Evolutionary conservation across 37 sponge, comb jelly and placozoan genomes (phyloP).

Genomic region (Hexactinellida sp.): DNA sequence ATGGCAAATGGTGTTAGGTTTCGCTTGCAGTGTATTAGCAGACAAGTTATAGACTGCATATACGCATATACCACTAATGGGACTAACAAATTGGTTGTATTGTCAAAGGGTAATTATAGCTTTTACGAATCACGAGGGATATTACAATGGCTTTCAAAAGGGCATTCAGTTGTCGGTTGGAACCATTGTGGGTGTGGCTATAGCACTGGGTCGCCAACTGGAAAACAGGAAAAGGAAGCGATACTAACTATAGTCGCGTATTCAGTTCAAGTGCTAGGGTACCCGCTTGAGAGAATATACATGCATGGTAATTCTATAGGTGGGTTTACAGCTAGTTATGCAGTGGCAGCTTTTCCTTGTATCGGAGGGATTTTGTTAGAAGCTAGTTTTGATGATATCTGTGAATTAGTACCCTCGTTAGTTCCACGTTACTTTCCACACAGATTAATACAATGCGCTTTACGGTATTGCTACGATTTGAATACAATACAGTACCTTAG

Average conservation of each 20-base stretch:
- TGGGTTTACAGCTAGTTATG: background rate
- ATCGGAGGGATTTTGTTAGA: background rate
- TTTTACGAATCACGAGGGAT: background rate
- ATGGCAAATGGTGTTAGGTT: background rate
- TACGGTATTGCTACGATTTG: background rate
- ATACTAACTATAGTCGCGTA: background rate
- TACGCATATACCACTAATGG: background rate
- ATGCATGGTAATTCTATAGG: constrained; percentile 3
- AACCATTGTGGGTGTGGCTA: constrained; percentile 3
- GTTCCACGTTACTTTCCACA: background rate
- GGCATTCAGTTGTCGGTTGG: background rate
- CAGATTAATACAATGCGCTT: background rate
- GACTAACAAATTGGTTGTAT: background rate
- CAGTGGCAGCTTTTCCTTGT: background rate
- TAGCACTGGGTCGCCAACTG: background rate
- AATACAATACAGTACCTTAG: background rate
- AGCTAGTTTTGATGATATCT: background rate
- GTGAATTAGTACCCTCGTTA: background rate
- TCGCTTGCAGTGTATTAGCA: background rate
- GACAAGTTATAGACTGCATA: background rate
- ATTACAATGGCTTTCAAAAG: background rate
- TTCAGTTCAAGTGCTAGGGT: background rate
- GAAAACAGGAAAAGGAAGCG: background rate
- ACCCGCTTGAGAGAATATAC: background rate
- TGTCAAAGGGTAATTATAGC: background rate